phyloP scores from a whole-genome alignment of 92 coral and sea anemone genomes.

The Porites divaricata region DNA sequence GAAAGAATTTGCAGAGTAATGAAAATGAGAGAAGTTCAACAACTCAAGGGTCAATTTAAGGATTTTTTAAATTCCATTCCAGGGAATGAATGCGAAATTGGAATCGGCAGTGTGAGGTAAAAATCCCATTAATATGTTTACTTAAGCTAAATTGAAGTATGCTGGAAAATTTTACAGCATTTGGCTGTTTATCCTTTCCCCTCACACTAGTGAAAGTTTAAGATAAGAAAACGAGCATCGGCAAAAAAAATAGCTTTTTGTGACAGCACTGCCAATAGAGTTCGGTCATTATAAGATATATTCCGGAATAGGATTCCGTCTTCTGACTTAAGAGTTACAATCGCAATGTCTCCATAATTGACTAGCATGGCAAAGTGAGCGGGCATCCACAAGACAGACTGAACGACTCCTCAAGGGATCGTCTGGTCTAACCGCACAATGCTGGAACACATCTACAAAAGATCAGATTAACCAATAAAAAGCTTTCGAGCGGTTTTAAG shows the following conservation, averaged over 20 bases:
- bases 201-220: too few species aligned
- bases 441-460: conserved; percentile 6
- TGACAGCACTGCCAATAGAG: too few species aligned
- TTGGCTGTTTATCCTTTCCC: background rate
- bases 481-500: background rate
- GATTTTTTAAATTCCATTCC: conserved; percentile 13
- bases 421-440: conserved; percentile 19
- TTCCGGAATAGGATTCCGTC: too few species aligned
- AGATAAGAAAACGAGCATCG: too few species aligned
- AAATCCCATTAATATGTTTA: conserved; percentile 40
- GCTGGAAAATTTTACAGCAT: conserved; percentile 6
- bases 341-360: too few species aligned
- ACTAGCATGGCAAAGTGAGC: background rate
- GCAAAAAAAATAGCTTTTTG: too few species aligned
- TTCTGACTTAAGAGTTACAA: too few species aligned
- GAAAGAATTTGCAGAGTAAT: background rate
- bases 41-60: background rate
- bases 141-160: conserved; percentile 5
- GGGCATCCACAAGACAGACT: background rate
- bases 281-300: too few species aligned
- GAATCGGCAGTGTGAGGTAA: conserved; percentile 9
- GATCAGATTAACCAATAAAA: conserved; percentile 14
- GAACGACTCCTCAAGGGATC: background rate
- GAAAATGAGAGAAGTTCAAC: too few species aligned
- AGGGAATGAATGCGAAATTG: background rate